Conservation (phyloP, 2,888 invertebrate species). For the Marasmarcha lunaedactyla region DNA sequence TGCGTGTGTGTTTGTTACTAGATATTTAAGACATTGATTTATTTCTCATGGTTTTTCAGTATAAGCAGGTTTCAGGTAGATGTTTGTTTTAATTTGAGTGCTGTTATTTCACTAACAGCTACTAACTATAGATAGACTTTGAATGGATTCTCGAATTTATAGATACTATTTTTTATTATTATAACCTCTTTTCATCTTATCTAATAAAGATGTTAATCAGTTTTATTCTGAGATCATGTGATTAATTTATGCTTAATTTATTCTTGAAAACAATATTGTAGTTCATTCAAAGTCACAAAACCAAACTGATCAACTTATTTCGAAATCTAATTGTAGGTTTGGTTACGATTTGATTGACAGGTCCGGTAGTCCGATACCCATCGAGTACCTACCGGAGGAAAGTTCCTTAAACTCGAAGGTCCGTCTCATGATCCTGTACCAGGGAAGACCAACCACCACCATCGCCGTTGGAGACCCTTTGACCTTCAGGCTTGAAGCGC, state of each 20-base stretch:
- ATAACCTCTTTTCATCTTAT: too few relatives aligned
- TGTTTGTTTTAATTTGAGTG: conserved; percentile 35
- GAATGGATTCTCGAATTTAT: conserved; percentile 32
- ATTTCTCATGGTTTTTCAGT: too few relatives aligned
- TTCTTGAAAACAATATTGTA: neutral
- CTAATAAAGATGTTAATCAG: neutral
- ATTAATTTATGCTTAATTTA: neutral
- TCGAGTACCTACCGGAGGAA: conserved; percentile 92
- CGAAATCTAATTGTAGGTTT: conserved; percentile 60
- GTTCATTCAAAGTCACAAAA: conserved; percentile 51
- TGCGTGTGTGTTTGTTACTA: too few relatives aligned
- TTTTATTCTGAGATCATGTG: neutral
- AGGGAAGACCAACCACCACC: conserved; percentile 91
- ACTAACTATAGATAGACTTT: conserved; percentile 64
- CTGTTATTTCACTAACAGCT: conserved; percentile 68
- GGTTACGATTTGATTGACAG: conserved; percentile 70
- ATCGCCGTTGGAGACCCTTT: conserved; percentile 94
- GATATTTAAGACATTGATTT: too few relatives aligned
- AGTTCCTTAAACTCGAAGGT: conserved; percentile 92
- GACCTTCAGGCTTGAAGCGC: conserved; percentile 89
- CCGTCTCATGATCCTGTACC: conserved; percentile 86
- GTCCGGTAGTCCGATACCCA: conserved; percentile 92
- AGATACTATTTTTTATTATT: too few relatives aligned
- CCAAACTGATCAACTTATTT: conserved; percentile 17
- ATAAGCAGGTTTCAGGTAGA: neutral